Conservation (phyloP, 1,140 invertebrate genomes). For the Drosophila oshimai region DNA sequence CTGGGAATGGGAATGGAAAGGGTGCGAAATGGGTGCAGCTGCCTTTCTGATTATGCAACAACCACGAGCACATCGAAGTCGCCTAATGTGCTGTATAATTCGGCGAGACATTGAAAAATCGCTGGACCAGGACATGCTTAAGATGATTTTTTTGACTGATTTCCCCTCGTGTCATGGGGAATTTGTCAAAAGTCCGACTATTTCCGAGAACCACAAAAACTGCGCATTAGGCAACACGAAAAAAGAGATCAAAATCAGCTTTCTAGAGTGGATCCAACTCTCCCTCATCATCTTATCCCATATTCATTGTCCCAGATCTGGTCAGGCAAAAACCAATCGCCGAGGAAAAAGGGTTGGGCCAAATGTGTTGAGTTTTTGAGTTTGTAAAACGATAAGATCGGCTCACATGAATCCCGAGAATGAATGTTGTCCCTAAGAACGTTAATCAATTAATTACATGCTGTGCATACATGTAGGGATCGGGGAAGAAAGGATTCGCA, state of each 20-base stretch:
- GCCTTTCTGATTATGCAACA: slow-evolving; percentile 65
- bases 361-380: slow-evolving; percentile 55
- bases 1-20: slow-evolving; percentile 63
- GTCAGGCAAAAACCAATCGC: slow-evolving; percentile 44
- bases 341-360: slow-evolving; percentile 58
- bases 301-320: slow-evolving; percentile 50
- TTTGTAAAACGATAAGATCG: slow-evolving; percentile 77
- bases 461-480: slow-evolving; percentile 36
- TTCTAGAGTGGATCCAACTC: slow-evolving; percentile 35
- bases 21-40: slow-evolving; percentile 69
- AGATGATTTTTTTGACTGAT: slow-evolving; percentile 46
- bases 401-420: slow-evolving; percentile 59
- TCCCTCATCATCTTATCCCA: slow-evolving; percentile 14
- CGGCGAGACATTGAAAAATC: slow-evolving; percentile 70
- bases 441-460: slow-evolving; percentile 81
- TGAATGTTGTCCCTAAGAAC: slow-evolving; percentile 72
- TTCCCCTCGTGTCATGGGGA: slow-evolving; percentile 39
- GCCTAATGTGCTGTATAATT: slow-evolving; percentile 75
- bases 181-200: slow-evolving; percentile 44
- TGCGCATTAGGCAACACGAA: slow-evolving; percentile 49
- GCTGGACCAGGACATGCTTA: slow-evolving; percentile 47
- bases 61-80: slow-evolving; percentile 38
- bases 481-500: slow-evolving; percentile 47
- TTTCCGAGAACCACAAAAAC: slow-evolving; percentile 59
- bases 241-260: slow-evolving; percentile 45